Base-by-base conservation (phyloP, 1,140 invertebrate genomes). In the Reticulitermes speratus region DNA sequence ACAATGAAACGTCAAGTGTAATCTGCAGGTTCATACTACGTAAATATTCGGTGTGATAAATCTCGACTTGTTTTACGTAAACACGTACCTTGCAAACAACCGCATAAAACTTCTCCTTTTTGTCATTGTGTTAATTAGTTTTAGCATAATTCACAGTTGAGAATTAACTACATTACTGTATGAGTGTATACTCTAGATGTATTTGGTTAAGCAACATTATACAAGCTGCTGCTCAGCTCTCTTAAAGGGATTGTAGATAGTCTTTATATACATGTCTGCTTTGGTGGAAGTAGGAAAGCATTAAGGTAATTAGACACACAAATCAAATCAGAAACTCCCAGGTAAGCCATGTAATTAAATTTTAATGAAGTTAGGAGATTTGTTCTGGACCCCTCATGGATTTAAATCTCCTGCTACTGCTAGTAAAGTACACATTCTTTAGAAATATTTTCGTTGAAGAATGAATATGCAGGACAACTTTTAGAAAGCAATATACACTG, bases 221-320 rank as follows among this genome's bases (percentile, higher is more conserved):
- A 30, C n/a, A 75, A 19, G n/a, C 7, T 9, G 25, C 2, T n/a
- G 65, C 65, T 30, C 25, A 25, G 9, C 25, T 75, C 25, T 75
- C 65, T n/a, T 75, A 75, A 75, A 75, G 65, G 65, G 65, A 75
- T 30, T 75, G n/a, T 14, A 75, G 65, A 30, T 75, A 30, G 65
- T 30, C 65, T 6, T 75, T 75, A 75, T 75, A 30, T 75, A 75
- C 25, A 16, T 65, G 59, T 65, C 59, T 65, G 25, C 59, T 65
- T 65, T 65, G 3, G 59, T 8, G 65, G 25, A 30, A 75, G 9
- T 9, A 30, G 65, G 65, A 75, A 14, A 75, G 65, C 65, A 75
- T 75, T 75, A 75, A 75, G 65, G 65, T 75, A 75, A 75, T 75
- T 75, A 75, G 65, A 75, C 65, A 75, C 65, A 75, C 65, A 75